Percentiles rank a stretch among this genome's conserved stretches.
Evolutionary conservation across 2,888 invertebrate species (phyloP).

Genomic region (Chrysolina americana): DNA sequence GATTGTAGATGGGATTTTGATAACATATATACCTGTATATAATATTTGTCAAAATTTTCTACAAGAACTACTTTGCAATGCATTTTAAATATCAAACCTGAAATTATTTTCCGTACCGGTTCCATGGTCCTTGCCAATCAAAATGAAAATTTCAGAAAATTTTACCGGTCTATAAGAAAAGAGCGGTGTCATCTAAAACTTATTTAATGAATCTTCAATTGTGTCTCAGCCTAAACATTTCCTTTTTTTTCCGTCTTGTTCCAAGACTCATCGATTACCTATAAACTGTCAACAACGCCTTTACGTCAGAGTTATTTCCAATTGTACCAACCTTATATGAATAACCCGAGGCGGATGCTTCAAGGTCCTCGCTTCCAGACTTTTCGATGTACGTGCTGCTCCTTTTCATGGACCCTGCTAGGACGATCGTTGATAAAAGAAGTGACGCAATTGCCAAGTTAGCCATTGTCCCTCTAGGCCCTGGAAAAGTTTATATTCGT

Average conservation of each 20-base stretch:
- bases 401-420: slow-evolving; percentile 30
- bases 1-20: too few species aligned
- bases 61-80: too few species aligned
- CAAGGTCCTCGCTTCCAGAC: slow-evolving; percentile 39
- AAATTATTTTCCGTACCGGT: too few species aligned
- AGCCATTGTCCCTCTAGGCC: slow-evolving; percentile 29
- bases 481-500: neutral
- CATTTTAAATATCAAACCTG: too few species aligned
- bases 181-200: too few species aligned
- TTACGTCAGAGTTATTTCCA: neutral
- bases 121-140: too few species aligned
- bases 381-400: slow-evolving; percentile 35
- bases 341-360: slow-evolving; percentile 41
- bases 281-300: neutral
- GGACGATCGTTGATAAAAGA: slow-evolving; percentile 25
- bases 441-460: slow-evolving; percentile 15
- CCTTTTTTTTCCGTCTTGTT: neutral
- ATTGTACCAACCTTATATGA: slow-evolving; percentile 41
- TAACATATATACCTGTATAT: too few species aligned
- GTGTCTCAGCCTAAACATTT: neutral
- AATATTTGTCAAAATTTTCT: too few species aligned
- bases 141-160: too few species aligned
- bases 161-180: too few species aligned
- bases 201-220: too few species aligned
- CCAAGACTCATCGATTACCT: neutral